Percentiles rank a stretch among this genome's conserved stretches.
Evolutionary conservation across 2,888 invertebrate genomes (phyloP).

Genomic region (Osmoderma eremita): DNA sequence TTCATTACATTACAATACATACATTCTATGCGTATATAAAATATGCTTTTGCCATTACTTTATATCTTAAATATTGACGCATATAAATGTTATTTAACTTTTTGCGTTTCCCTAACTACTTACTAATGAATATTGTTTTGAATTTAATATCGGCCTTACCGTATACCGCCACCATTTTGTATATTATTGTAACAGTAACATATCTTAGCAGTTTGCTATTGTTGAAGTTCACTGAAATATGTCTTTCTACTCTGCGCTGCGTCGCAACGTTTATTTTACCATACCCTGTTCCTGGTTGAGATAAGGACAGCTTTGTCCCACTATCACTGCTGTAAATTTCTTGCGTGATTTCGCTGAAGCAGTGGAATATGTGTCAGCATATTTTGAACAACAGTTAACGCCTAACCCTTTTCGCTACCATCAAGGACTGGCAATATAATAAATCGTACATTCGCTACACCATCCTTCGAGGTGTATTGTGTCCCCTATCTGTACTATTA

Average conservation of each 20-base stretch:
- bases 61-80: too few relatives aligned
- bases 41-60: too few relatives aligned
- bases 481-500: constrained; percentile 18
- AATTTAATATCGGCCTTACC: too few relatives aligned
- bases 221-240: too few relatives aligned
- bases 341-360: constrained; percentile 33
- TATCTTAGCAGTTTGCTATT: constrained; percentile 11
- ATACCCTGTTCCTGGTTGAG: constrained; percentile 13
- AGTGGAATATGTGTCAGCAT: constrained; percentile 32
- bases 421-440: constrained; percentile 6
- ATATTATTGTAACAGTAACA: too few relatives aligned
- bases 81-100: too few relatives aligned
- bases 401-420: constrained; percentile 16
- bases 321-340: constrained; percentile 30
- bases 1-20: too few relatives aligned
- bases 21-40: too few relatives aligned
- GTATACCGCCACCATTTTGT: too few relatives aligned
- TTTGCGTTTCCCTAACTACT: too few relatives aligned
- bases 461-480: constrained; percentile 12
- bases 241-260: constrained; percentile 6
- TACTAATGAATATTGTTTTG: too few relatives aligned
- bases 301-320: constrained; percentile 30
- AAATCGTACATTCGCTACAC: constrained; percentile 11
- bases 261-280: constrained; percentile 24
- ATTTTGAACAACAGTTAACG: constrained; percentile 29